Conservation (phyloP, 2,888 invertebrate species). For the Baronia brevicornis region DNA sequence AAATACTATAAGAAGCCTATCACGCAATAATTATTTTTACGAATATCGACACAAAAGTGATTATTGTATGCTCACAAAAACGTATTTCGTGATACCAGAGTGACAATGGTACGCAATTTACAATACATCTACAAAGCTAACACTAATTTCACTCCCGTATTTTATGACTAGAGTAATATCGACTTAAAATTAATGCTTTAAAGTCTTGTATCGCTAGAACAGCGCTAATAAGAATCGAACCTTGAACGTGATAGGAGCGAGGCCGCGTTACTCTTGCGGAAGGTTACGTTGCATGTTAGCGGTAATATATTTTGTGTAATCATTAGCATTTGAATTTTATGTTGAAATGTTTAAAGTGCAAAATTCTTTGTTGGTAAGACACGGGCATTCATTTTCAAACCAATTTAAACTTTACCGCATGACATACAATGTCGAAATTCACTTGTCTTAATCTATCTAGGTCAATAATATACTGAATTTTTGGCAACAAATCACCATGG, state of each 20-base stretch:
- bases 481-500: slow-evolving; percentile 9
- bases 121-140: too few relatives aligned
- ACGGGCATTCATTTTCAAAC: neutral
- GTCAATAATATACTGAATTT: slow-evolving; percentile 6
- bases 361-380: neutral
- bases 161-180: too few relatives aligned
- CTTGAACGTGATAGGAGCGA: slow-evolving; percentile 64
- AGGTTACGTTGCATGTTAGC: slow-evolving; percentile 36
- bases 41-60: too few relatives aligned
- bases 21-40: too few relatives aligned
- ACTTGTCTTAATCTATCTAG: slow-evolving; percentile 1
- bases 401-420: neutral
- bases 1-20: too few relatives aligned
- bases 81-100: too few relatives aligned
- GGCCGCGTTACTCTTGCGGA: slow-evolving; percentile 44
- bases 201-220: slow-evolving; percentile 10
- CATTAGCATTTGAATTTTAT: neutral
- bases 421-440: neutral
- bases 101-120: too few relatives aligned
- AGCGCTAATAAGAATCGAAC: slow-evolving; percentile 33
- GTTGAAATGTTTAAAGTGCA: neutral
- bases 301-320: slow-evolving; percentile 4
- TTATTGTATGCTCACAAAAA: too few relatives aligned
- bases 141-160: too few relatives aligned
- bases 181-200: too few relatives aligned